Evolutionary conservation across 2,888 invertebrate genomes (phyloP).

Genomic region (Gisinianus flammeolus): DNA sequence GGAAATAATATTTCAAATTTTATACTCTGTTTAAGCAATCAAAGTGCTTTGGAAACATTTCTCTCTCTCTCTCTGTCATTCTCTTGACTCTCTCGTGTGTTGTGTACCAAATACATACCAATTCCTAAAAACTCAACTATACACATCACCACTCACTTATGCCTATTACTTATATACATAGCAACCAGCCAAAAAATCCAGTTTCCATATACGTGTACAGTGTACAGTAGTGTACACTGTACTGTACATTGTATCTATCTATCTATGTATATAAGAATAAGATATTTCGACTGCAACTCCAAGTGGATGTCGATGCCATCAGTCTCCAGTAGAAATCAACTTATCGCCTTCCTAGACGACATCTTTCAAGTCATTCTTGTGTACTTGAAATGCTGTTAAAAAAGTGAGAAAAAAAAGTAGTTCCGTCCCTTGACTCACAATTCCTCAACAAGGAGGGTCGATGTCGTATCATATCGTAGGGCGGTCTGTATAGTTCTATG

Average conservation of each 20-base stretch:
- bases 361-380: no score
- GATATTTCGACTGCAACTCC: no score
- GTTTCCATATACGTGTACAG: no score
- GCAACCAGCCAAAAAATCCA: background rate
- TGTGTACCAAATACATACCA: background rate
- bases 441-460: background rate
- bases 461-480: background rate
- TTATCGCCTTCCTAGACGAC: no score
- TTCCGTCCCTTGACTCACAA: background rate
- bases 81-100: background rate
- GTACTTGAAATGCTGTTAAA: background rate
- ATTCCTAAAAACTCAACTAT: no score
- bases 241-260: no score
- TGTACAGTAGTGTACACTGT: no score
- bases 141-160: background rate
- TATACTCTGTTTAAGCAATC: slow-evolving; percentile 30
- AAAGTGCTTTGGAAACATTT: slow-evolving; percentile 26
- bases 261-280: no score
- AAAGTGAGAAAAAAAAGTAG: background rate
- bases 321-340: no score
- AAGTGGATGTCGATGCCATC: no score
- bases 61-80: background rate
- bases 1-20: slow-evolving; percentile 30
- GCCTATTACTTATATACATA: background rate
- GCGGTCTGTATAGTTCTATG: background rate